phyloP scores from a whole-genome alignment of 2,888 invertebrate species.

The Spilosoma lubricipeda region DNA sequence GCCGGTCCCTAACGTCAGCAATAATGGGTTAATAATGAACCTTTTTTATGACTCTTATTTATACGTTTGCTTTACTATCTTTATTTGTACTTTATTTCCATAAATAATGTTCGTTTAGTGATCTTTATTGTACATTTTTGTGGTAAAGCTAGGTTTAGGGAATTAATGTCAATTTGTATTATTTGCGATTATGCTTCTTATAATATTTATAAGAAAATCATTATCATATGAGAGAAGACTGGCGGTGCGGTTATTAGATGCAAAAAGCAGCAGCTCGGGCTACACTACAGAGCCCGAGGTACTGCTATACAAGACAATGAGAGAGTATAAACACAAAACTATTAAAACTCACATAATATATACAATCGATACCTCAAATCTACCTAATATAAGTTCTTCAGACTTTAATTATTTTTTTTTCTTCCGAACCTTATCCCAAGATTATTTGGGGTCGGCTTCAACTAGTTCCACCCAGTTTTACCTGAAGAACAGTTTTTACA shows the following conservation, averaged over 20 bases:
- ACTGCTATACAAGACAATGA: neutral
- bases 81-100: constrained; percentile 37
- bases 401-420: no score
- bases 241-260: no score
- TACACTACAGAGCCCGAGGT: no score
- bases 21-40: constrained; percentile 11
- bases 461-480: no score
- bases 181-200: no score
- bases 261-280: no score
- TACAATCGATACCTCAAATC: neutral
- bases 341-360: neutral
- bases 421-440: no score
- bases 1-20: neutral
- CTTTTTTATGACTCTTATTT: constrained; percentile 15
- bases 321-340: neutral
- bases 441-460: no score
- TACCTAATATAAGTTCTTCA: no score
- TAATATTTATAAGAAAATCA: neutral
- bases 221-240: no score
- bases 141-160: constrained; percentile 32
- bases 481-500: no score
- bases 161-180: constrained; percentile 20
- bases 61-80: constrained; percentile 19
- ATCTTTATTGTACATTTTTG: constrained; percentile 36
- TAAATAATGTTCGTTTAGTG: constrained; percentile 40